Base-by-base conservation (phyloP, 64 coral and sea anemone genomes). In the Cladopsammia gracilis region DNA sequence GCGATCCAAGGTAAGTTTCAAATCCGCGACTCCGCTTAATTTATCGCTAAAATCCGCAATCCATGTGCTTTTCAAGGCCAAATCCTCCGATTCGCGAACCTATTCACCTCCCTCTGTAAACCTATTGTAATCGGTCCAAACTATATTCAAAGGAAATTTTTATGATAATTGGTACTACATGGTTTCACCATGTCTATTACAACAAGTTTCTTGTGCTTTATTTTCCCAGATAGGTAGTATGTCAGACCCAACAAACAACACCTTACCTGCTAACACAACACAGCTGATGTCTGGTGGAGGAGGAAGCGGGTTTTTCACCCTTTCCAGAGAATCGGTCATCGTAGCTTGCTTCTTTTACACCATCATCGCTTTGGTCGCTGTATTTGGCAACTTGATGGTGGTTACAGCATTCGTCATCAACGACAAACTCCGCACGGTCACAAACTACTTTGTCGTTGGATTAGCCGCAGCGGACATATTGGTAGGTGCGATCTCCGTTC, bases 341-440 rank as follows among this genome's bases (percentile, higher is more conserved):
- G 58, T 70, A 0, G 79, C 95, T 1, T 96, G 91, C 51, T 64
- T 92, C 44, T 88, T 92, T 54, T 96, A 96, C 67, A 73, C 87
- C 25, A 19, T 96, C 42, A 88, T 94, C 16, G 96, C 92, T 18
- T 62, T 94, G 14, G 49, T 94, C 9, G 80, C 92, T 58, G 93
- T 97, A 58, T 88, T 94, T 88, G 96, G 95, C 10, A 94, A 97
- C 74, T 12, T 97, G 5, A 24, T 97, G 57, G 96, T 97, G 2
- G 77, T 97, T 0, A 91, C 94, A 25, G 85, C 96, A 0, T 97
- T 97, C 61, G 90, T 94, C 74, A 65, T 97, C 10, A 97, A 97
- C 78, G 92, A 97, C 83, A 94, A 94, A 78, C 84, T 97, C 12
- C 82, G 92, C 24, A 88, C 92, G 19, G 92, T 97, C 5, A 94